phyloP scores from a whole-genome alignment of 2,797 vertebrate species.

The Chelon labrosus region DNA sequence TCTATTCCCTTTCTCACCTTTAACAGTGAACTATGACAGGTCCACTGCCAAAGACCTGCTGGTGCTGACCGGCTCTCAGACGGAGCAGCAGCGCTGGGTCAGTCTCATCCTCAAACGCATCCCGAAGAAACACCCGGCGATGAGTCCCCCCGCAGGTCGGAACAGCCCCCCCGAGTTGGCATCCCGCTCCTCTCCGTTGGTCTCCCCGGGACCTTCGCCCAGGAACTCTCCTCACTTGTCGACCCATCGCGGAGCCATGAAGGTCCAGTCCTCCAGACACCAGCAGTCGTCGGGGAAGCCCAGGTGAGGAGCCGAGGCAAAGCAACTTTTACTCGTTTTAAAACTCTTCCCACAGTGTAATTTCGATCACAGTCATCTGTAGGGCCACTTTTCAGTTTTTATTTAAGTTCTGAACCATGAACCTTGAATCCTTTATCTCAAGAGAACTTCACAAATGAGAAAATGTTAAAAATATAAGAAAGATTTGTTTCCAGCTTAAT shows the following conservation, averaged over 20 bases:
- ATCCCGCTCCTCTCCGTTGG: constrained; percentile 45
- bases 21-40: constrained; percentile 94
- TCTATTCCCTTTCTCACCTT: constrained; percentile 1
- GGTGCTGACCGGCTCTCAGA: constrained; percentile 90
- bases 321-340: background rate
- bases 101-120: constrained; percentile 94
- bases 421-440: background rate
- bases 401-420: background rate
- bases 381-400: no score
- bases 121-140: constrained; percentile 90
- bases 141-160: constrained; percentile 69
- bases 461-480: background rate
- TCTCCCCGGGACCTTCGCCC: constrained; percentile 73
- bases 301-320: constrained; percentile 81
- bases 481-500: background rate
- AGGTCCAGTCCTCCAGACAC: constrained; percentile 88
- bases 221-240: constrained; percentile 68
- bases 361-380: no score
- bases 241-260: constrained; percentile 89
- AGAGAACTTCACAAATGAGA: background rate
- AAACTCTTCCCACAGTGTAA: no score
- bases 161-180: constrained; percentile 26
- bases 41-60: constrained; percentile 96
- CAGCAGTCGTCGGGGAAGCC: constrained; percentile 87
- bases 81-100: constrained; percentile 97